Conservation (phyloP, 2,113 vertebrate species). For the Neodon shergylaensis region DNA sequence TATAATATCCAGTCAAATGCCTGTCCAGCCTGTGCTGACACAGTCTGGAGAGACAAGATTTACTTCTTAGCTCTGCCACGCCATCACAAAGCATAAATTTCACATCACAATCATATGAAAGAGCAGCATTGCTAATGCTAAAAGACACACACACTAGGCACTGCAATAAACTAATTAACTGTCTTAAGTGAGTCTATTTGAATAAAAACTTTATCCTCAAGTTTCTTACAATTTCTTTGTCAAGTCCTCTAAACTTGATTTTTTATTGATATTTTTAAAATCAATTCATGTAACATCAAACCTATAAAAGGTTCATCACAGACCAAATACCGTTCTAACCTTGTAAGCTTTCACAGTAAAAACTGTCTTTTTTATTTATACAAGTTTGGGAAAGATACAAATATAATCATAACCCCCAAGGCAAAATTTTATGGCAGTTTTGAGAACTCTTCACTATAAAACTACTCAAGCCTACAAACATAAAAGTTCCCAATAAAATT, state of each 20-base stretch:
- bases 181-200: background rate
- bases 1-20: background rate
- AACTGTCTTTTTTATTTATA: conserved; percentile 90
- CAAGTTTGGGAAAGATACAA: conserved; percentile 89
- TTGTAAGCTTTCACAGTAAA: conserved; percentile 90
- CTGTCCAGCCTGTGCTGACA: background rate
- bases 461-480: conserved; percentile 85
- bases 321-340: conserved; percentile 87
- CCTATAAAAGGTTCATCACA: conserved; percentile 88
- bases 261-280: conserved; percentile 87
- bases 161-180: conserved; percentile 68
- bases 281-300: conserved; percentile 85
- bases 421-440: conserved; percentile 89
- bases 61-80: background rate
- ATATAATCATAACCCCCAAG: conserved; percentile 89
- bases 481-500: conserved; percentile 90
- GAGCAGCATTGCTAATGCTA: conserved; percentile 34
- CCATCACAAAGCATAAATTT: conserved; percentile 41
- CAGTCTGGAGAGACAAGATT: background rate
- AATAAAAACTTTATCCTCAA: conserved; percentile 52
- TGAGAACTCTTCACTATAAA: conserved; percentile 89
- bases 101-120: background rate
- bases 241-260: conserved; percentile 81
- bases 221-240: conserved; percentile 79
- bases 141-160: conserved; percentile 1